Evolutionary conservation across 2,113 vertebrate genomes (phyloP), one percentile per base, ranked within the genome.

Genomic region (Rhizomys pruinosus): DNA sequence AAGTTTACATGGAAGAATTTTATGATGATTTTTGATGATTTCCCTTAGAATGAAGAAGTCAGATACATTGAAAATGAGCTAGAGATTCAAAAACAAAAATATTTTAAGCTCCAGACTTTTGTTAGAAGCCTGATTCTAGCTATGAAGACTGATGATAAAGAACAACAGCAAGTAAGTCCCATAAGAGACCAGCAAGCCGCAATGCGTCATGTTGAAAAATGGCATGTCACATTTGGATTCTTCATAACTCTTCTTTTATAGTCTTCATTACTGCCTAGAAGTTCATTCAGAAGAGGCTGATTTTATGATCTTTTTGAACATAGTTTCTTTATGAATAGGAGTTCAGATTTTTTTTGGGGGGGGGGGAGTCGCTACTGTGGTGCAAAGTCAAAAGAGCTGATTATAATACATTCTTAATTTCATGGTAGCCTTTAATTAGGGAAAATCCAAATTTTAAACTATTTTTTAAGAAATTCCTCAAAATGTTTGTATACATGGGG

Each of bases 51-150:
- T 88, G 99, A 99, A 97, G 99, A 99, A 97, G 98, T 99, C 93
- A 99, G 99, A 97, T 99, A 99, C 97, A 98, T 99, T 59, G 99
- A 99, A 98, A 98, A 97, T 29, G 99, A 99, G 97, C 97, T 99
- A 98, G 98, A 99, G 97, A 99, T 97, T 97, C 99, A 99, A 98
- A 99, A 99, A 96, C 99, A 99, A 97, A 99, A 98, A 96, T 99
- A 99, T 87, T 98, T 98, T 95, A 98, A 99, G 93, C 99, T 99
- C 82, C 99, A 98, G 95, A 98, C 97, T 3, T 99, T 99, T 97
- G 99, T 99, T 17, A 98, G 98, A 96, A 99, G 98, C 96, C 98
- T 99, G 97, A 98, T 99, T 94, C 98, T 97, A 90, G 99, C 99
- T 86, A 98, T 99, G 96, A 99, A 98, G 97, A 97, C 98, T 68